Evolutionary conservation across 2,113 vertebrate genomes (phyloP).

Genomic region (Lepus timidus): DNA sequence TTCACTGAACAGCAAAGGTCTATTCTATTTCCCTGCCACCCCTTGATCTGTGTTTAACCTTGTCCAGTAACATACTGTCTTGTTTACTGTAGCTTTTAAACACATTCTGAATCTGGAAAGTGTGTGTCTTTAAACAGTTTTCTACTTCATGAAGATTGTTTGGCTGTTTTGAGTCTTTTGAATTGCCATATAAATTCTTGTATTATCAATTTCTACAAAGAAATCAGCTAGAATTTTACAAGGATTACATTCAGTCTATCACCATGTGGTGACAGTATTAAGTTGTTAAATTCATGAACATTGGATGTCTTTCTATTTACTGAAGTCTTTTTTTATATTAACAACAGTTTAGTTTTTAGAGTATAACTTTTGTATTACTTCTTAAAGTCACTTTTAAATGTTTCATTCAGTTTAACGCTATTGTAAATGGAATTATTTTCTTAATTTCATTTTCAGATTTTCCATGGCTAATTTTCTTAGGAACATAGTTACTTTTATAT

Average conservation of each 20-base stretch:
- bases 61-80: not conserved
- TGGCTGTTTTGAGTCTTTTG: not conserved
- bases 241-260: not conserved
- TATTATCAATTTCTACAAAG: not conserved
- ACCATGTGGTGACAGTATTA: not conserved
- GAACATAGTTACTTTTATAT: not conserved
- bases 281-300: not conserved
- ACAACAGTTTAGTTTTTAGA: not conserved
- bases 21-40: not conserved
- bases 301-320: not conserved
- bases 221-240: not conserved
- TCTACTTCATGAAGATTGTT: not conserved
- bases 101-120: not conserved
- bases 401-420: not conserved
- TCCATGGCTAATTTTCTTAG: not conserved
- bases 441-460: not conserved
- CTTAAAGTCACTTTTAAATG: not conserved
- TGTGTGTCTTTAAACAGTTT: not conserved
- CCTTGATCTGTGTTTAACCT: not conserved
- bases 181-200: conserved; percentile 9
- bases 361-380: not conserved
- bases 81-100: not conserved
- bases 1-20: not conserved
- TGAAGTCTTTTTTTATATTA: not conserved
- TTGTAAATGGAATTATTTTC: not conserved